These are phyloP conservation scores for Macrotrachela quadricornifera DNA, from an alignment of 1,140 invertebrate genomes.

Conservation along the genomic window DNA sequence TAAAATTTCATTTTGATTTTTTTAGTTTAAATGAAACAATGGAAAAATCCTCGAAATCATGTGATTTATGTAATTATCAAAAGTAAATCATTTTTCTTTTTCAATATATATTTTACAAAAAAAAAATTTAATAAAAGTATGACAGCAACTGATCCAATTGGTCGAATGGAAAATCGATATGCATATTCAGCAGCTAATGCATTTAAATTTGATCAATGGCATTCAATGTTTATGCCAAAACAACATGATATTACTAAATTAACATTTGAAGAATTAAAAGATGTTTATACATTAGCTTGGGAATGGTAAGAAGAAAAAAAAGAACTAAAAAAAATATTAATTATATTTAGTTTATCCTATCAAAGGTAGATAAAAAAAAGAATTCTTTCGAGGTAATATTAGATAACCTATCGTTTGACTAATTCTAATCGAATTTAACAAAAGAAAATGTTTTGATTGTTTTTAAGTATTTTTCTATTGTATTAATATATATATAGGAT, in stretches of 20 bases:
- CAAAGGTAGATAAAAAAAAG: too few species aligned
- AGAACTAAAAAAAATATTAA: too few species aligned
- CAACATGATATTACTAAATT: constrained; percentile 30
- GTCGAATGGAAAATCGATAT: constrained; percentile 21
- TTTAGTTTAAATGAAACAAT: constrained; percentile 15
- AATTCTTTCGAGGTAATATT: too few species aligned
- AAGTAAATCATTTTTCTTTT: not conserved
- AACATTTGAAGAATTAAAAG: constrained; percentile 19
- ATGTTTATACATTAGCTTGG: constrained; percentile 21
- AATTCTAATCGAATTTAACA: too few species aligned
- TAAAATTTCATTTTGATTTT: constrained; percentile 7
- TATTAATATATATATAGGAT: too few species aligned
- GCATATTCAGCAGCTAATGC: constrained; percentile 31
- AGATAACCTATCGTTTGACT: too few species aligned
- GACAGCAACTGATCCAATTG: constrained; percentile 27
- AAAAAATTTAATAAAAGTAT: not conserved
- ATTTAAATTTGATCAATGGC: constrained; percentile 32
- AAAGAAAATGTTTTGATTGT: too few species aligned
- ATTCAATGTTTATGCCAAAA: constrained; percentile 27
- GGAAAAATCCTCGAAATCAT: constrained; percentile 12
- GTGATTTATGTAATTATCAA: constrained; percentile 27
- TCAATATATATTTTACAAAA: not conserved
- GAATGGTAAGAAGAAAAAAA: constrained; percentile 15
- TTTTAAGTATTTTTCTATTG: too few species aligned
- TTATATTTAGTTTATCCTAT: too few species aligned